Percentiles rank a stretch among this genome's conserved stretches.
Conservation (phyloP, 2,888 invertebrate species). For the Lamellibrachia columna region DNA sequence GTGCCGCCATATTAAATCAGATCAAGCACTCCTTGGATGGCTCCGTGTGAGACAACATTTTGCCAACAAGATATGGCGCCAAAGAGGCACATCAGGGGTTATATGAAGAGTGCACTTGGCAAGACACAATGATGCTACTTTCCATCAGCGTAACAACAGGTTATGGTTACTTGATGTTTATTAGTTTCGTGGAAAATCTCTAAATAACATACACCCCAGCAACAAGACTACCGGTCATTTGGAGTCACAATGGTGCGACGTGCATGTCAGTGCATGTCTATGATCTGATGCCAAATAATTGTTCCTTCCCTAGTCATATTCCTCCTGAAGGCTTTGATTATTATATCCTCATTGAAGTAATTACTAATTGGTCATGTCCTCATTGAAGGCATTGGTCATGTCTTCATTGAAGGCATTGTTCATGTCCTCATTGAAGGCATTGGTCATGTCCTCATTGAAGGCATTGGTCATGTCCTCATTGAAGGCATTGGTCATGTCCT, state of each 20-base stretch:
- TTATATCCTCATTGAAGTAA: background rate
- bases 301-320: background rate
- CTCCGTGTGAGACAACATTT: background rate
- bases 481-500: no score
- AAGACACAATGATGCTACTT: background rate
- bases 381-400: background rate
- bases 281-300: no score
- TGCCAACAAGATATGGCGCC: background rate
- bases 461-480: no score
- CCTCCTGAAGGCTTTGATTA: background rate
- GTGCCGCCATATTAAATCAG: background rate
- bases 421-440: no score
- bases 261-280: no score
- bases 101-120: background rate
- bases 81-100: background rate
- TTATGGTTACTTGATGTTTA: background rate
- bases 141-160: background rate
- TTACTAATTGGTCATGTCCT: background rate
- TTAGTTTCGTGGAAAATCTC: background rate
- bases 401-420: no score
- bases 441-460: no score
- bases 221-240: no score
- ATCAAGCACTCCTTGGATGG: background rate
- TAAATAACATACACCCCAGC: no score
- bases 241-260: no score